Percentiles rank a stretch among this genome's conserved stretches.
phyloP scores from a whole-genome alignment of 2,113 vertebrate genomes.

The Rutilus rutilus region DNA sequence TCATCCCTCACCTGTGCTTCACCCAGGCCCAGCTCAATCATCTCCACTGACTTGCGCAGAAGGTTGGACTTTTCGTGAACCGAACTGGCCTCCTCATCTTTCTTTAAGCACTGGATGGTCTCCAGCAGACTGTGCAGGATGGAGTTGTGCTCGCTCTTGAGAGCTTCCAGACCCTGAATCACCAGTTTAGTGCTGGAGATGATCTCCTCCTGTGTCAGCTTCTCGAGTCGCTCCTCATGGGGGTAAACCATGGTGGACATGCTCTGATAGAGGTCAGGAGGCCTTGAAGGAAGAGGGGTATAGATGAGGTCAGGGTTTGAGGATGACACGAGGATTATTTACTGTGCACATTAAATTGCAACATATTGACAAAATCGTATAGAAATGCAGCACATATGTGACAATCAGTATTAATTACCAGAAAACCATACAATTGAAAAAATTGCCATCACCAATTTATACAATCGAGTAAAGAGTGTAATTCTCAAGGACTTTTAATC shows the following conservation, averaged over 20 bases:
- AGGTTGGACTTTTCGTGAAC: constrained; percentile 87
- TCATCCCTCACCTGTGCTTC: constrained; percentile 82
- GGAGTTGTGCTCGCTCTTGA: constrained; percentile 87
- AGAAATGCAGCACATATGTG: not conserved
- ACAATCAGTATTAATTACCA: not conserved
- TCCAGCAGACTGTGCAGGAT: constrained; percentile 86
- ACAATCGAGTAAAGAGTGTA: not conserved
- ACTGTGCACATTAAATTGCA: not conserved
- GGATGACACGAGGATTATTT: not conserved
- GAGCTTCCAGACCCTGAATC: constrained; percentile 86
- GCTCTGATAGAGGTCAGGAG: constrained; percentile 49
- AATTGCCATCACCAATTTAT: not conserved
- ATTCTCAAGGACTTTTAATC: too few relatives aligned
- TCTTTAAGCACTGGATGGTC: constrained; percentile 87
- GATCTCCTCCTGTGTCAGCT: constrained; percentile 87
- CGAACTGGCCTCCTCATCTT: constrained; percentile 85
- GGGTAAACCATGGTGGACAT: constrained; percentile 84
- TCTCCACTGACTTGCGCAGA: constrained; percentile 86
- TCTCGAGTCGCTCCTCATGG: constrained; percentile 82
- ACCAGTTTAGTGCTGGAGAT: constrained; percentile 85
- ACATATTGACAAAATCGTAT: not conserved
- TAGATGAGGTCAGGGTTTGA: not conserved
- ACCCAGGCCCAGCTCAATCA: constrained; percentile 87
- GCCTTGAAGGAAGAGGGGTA: not conserved
- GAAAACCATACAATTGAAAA: not conserved